These are phyloP conservation scores for Poeciliopsis paucimaculata DNA, from an alignment of 2,797 vertebrate genomes.

Conservation along the genomic window DNA sequence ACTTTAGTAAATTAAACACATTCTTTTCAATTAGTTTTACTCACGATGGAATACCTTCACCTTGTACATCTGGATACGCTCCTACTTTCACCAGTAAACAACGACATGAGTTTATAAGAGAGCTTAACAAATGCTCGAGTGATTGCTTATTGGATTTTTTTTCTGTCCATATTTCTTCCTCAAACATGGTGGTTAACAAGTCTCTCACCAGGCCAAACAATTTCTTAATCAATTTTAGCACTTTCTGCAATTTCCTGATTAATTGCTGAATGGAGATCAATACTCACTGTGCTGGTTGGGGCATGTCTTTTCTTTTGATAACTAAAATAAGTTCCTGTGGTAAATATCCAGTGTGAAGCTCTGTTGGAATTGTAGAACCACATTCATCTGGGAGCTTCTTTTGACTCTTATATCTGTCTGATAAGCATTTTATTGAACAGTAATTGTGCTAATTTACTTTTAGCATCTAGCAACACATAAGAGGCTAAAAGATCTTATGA, in stretches of 20 bases:
- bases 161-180: background rate
- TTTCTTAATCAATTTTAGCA: background rate
- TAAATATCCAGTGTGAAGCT: background rate
- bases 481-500: background rate
- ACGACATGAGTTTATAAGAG: background rate
- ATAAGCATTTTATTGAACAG: background rate
- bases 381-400: background rate
- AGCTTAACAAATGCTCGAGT: background rate
- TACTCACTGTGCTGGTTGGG: background rate
- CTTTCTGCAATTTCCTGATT: background rate
- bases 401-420: background rate
- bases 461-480: background rate
- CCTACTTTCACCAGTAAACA: background rate
- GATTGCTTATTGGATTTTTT: background rate
- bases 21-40: slow-evolving; percentile 3
- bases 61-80: background rate
- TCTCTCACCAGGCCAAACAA: background rate
- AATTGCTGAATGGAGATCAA: slow-evolving; percentile 5
- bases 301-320: background rate
- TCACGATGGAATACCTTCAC: background rate
- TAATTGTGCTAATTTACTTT: background rate
- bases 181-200: background rate
- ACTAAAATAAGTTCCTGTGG: background rate
- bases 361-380: background rate
- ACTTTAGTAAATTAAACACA: background rate